Evolutionary conservation across 2,113 vertebrate genomes (phyloP), one percentile per base, ranked within the genome.

Genomic region (Acanthochromis polyacanthus): DNA sequence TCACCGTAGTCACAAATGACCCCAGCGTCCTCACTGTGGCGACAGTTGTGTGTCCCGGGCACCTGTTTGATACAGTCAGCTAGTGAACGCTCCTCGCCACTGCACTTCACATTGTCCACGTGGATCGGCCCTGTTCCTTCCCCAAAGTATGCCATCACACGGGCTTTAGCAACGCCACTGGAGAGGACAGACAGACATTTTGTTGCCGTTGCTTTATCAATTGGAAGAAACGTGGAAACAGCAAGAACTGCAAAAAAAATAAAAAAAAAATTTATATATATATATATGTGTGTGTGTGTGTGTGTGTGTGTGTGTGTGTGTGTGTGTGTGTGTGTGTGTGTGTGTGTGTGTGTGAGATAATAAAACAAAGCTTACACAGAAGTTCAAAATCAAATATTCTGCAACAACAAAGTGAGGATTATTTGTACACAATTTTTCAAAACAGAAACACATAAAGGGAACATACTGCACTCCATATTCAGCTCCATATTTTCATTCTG

Each of bases 81-180:
- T 58, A 99, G 56, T 0, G 95, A 95, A 23, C 95, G 93, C 90
- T 99, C 98, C 0, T 69, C 91, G 2, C 98, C 98, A 0, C 94
- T 95, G 19, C 98, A 99, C 73, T 96, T 96, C 56, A 99, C 95
- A 0, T 99, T 99, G 75, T 99, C 98, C 81, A 96, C 90, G 0
- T 99, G 97, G 78, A 99, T 99, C 0, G 97, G 97, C 0, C 98
- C 98, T 20, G 92, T 92, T 15, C 98, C 98, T 85, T 99, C 98
- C 10, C 98, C 98, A 0, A 99, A 99, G 74, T 99, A 99, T 0
- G 97, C 98, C 98, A 99, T 97, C 25, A 96, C 94, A 30, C 97
- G 95, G 45, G 98, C 97, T 91, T 93, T 96, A 16, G 98, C 95
- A 1, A 83, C 67, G 2, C 97, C 98, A 57, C 98, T 99, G 90